Evolutionary conservation across 64 coral and sea anemone species (phyloP), one percentile per base, ranked within the genome.

Genomic region (Stichodactyla helianthus): DNA sequence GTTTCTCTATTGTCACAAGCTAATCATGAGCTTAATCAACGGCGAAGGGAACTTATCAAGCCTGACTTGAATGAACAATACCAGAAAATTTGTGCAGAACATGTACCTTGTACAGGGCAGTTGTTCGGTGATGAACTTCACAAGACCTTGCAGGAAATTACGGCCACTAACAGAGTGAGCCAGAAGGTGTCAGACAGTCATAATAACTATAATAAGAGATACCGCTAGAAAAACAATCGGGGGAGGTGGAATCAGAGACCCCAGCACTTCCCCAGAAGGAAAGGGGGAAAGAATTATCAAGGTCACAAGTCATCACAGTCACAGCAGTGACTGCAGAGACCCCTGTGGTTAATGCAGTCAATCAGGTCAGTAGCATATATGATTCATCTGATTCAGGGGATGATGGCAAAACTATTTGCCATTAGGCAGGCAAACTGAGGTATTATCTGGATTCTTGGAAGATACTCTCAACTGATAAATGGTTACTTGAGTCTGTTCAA

Each of bases 51-150:
- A 14, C 17, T 90, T 8, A 85, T 90, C 52, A 77, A 55, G 76
- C 67, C 89, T 77, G 82, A 90, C 74, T 68, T 79, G 68, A 84
- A 91, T 54, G 53, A 84, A 12, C 70, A 79, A 28, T 91, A 85
- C 77, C 55, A 65, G n/a, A 68, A 91, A 85, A 85, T 91, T 79
- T 91, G 89, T 54, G 55, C 64, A 85, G 71, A 86, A 59, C 83
- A 85, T 51, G 83, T 91, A n/a, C 50, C 44, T 20, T 62, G 77
- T 79, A 86, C 89, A 50, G 83, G 55, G 52, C 74, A 52, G 55
- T 27, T 90, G 65, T 85, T 90, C 60, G 89, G 89, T 52, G 83
- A 85, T 79, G 82, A 90, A 53, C 83, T 90, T 54, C 86, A 62
- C 84, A 70, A 62, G 51, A 52, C 22, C 14, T 51, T 63, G 50